Conservation (phyloP, 1,140 invertebrate genomes). For the Condylostylus longicornis region DNA sequence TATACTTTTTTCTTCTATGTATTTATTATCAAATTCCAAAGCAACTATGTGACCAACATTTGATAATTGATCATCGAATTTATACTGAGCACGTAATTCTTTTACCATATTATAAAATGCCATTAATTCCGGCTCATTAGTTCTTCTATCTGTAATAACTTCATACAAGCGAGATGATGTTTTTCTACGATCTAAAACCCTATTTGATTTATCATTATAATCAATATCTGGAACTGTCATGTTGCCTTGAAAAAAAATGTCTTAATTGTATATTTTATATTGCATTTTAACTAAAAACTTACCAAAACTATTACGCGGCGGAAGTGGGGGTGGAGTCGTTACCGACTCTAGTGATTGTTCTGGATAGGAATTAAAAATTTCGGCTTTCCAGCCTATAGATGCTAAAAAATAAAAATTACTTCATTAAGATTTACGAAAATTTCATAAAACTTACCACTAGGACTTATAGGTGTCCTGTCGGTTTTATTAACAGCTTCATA, state of each 20-base stretch:
- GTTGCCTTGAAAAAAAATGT: not conserved
- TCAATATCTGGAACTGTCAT: conserved; percentile 3
- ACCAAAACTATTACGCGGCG: conserved; percentile 36
- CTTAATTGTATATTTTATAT: no score
- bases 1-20: conserved; percentile 62
- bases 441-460: conserved; percentile 33
- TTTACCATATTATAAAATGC: conserved; percentile 65
- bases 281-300: no score
- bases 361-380: no score
- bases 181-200: conserved; percentile 33
- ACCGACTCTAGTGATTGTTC: conserved; percentile 7
- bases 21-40: conserved; percentile 60
- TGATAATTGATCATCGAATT: conserved; percentile 48
- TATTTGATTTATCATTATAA: conserved; percentile 29
- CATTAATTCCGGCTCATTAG: conserved; percentile 55
- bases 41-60: conserved; percentile 72
- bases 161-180: conserved; percentile 47
- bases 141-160: conserved; percentile 49
- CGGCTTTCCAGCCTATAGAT: conserved; percentile 40
- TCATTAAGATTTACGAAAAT: not conserved
- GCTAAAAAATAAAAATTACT: conserved; percentile 14
- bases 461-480: conserved; percentile 41
- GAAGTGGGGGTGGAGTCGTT: conserved; percentile 33
- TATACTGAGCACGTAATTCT: conserved; percentile 39
- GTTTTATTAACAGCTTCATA: conserved; percentile 57